Evolutionary conservation across 2,113 vertebrate genomes (phyloP), one percentile per base, ranked within the genome.

Genomic region (Micromys minutus): DNA sequence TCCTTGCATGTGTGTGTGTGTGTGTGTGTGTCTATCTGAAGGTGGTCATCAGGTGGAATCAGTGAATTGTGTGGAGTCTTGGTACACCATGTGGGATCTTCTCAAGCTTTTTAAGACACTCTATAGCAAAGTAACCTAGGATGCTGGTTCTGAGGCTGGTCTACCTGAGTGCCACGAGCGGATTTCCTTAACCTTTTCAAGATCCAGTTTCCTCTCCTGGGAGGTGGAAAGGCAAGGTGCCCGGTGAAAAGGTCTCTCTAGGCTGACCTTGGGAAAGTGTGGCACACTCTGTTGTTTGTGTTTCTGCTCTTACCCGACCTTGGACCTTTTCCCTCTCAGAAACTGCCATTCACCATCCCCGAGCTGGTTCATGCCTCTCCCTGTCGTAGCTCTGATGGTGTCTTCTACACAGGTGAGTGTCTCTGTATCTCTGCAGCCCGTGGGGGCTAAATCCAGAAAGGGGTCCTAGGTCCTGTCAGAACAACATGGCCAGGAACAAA

Each of bases 321-420:
- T 71, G 75, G n/a, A 39, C 76, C 21, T 0, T 0, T 39, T 31
- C 50, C 19, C 50, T 77, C 52, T 96, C 91, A 99, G 99, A 99
- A 99, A 98, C 98, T 99, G n/a, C 99, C 99, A 0, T 99, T 99
- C 98, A 99, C 99, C 97, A 99, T 99, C 98, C 99, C 99, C 0
- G 99, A 99, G 96, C 98, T 99, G 98, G 99, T 99, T 10, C 99
- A 99, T 42, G 99, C 99, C 7, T 99, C 99, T 34, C 99, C 99
- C 0, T 99, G 99, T 97, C 99, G 99, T 95, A 99, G 99, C 91
- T 99, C 99, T 0, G 99, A 99, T 5, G 99, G 99, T 0, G 98
- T 99, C 50, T 99, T 99, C 74, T 99, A 99, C 94, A 99, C 99
- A 0, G 99, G 99, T 99, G 87, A 98, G 97, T 13, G 0, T 39